Evolutionary conservation across 2,113 vertebrate species (phyloP).

Genomic region (Synchiropus splendidus): DNA sequence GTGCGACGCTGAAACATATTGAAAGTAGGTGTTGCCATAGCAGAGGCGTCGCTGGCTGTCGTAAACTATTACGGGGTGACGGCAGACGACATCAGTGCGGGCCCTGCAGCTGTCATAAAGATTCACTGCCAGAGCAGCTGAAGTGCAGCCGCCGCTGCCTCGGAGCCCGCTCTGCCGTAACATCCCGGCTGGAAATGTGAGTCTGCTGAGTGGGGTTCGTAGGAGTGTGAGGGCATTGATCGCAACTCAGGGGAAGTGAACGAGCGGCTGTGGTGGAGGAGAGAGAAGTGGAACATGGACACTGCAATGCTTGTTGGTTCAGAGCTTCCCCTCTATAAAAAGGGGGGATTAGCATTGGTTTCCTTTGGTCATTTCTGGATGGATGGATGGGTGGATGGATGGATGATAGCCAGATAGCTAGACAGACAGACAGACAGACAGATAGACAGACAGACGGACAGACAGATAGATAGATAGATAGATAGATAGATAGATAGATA

Average conservation of each 20-base stretch:
- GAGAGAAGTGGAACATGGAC: not conserved
- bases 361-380: too few species aligned
- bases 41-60: not conserved
- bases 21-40: not conserved
- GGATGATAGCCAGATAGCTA: too few species aligned
- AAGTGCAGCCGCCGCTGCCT: slow-evolving; percentile 18
- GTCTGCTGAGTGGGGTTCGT: slow-evolving; percentile 2
- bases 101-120: slow-evolving; percentile 15
- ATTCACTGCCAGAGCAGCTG: slow-evolving; percentile 11
- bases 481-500: too few species aligned
- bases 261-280: slow-evolving; percentile 1
- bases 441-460: too few species aligned
- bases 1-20: too few species aligned
- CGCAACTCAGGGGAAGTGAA: slow-evolving; percentile 9
- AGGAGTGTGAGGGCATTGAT: slow-evolving; percentile 3
- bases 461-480: too few species aligned
- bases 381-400: too few species aligned
- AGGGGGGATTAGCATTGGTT: too few species aligned
- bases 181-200: slow-evolving; percentile 22
- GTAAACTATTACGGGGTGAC: slow-evolving; percentile 12
- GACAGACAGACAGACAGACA: too few species aligned
- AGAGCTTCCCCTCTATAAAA: too few species aligned
- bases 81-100: slow-evolving; percentile 7
- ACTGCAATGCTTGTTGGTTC: too few species aligned
- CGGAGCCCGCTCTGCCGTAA: slow-evolving; percentile 21